These are phyloP conservation scores for Micromys minutus DNA, from an alignment of 2,113 vertebrate genomes.

Conservation along the genomic window DNA sequence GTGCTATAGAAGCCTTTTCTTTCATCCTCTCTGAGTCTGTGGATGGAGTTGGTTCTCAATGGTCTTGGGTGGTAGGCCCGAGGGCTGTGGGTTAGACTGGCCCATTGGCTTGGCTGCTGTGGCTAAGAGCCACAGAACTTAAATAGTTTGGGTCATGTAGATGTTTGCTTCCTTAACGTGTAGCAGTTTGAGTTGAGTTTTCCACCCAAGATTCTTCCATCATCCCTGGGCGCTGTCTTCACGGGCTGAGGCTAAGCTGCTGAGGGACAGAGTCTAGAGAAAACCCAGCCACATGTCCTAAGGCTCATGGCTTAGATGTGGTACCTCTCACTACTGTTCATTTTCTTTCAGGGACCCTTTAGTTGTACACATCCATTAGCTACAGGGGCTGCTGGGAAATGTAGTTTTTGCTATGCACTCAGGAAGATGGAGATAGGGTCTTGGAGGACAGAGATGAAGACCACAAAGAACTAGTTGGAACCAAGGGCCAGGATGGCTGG, in stretches of 20 bases:
- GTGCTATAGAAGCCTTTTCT: background rate
- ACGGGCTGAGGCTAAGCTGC: background rate
- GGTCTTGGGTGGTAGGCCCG: background rate
- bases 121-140: background rate
- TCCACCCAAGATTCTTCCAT: background rate
- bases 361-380: background rate
- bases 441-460: background rate
- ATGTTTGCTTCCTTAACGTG: background rate
- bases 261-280: background rate
- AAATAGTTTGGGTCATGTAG: background rate
- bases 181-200: background rate
- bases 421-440: background rate
- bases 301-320: background rate
- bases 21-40: background rate
- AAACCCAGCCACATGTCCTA: background rate
- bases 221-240: background rate
- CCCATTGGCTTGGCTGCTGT: background rate
- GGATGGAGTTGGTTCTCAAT: accelerated
- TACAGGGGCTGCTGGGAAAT: background rate
- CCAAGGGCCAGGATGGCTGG: background rate
- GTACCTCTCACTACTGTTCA: background rate
- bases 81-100: background rate
- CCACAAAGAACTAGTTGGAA: background rate
- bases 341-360: background rate
- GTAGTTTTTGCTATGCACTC: background rate